Evolutionary conservation across 2,888 invertebrate genomes (phyloP), one percentile per base, ranked within the genome.

Genomic region (Automeris io): DNA sequence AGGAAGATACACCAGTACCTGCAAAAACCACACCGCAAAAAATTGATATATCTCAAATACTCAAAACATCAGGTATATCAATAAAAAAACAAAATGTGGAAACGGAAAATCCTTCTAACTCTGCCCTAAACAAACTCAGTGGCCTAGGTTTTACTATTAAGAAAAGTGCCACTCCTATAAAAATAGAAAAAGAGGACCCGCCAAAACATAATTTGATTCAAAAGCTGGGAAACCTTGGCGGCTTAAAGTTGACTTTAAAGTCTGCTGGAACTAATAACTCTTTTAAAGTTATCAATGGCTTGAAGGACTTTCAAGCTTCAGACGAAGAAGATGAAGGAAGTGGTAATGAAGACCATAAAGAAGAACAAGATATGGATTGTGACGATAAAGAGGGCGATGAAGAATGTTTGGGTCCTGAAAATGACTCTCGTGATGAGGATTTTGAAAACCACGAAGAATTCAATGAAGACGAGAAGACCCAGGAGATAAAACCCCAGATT

Each of bases 91-190:
- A 72, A 0, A 40, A 26, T 22, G 22, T 41, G 2, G 75, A 72
- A n/a, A 45, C 46, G 2, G 56, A 63, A 1, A 65, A 64, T 37
- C 67, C 39, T 42, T 64, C 81, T 1, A 64, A 68, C 47, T 64
- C 72, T 0, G 74, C 85, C 1, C 54, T 86, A n/a, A 70, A 65
- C 45, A 86, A 83, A 63, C 57, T 86, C 11, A 81, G 79, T 38
- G 82, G 85, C 2, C 57, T 86, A 45, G 86, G 85, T 3, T 85
- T 86, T 36, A 83, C 83, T 0, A 83, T 86, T 12, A 86, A 82
- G 54, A 85, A 82, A 51, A 72, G 64, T 48, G 50, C 45, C n/a
- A 72, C 74, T 0, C 70, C 77, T 1, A 64, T 83, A 24, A 85
- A 86, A 43, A 70, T 67, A 41, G 86, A 86, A 54, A 63, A 71